A percentile compares a stretch with the other conserved stretches of the same genome.
Conservation (phyloP, 2,888 invertebrate species). For the Eupithecia inturbata region DNA sequence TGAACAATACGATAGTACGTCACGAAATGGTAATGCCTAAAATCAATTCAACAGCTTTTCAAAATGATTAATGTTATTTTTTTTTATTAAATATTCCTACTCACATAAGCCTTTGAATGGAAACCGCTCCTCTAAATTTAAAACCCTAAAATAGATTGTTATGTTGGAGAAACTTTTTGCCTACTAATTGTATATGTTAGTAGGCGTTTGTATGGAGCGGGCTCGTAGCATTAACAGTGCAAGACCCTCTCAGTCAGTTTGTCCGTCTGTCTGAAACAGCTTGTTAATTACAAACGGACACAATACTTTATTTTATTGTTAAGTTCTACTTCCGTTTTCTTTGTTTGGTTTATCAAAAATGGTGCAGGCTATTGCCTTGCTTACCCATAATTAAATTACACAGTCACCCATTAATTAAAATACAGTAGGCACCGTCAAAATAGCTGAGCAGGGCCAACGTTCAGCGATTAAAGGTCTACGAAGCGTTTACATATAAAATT, state of each 20-base stretch:
- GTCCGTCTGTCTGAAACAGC: slow-evolving; percentile 21
- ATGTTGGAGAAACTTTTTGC: too few relatives aligned
- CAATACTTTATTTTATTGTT: slow-evolving; percentile 29
- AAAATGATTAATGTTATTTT: too few relatives aligned
- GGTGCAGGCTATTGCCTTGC: slow-evolving; percentile 1
- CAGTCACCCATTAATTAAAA: background rate
- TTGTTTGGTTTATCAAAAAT: slow-evolving; percentile 24
- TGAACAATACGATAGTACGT: background rate
- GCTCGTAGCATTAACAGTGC: background rate
- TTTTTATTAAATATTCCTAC: too few relatives aligned
- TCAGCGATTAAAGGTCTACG: too few relatives aligned
- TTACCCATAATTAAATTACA: background rate
- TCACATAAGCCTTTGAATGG: too few relatives aligned
- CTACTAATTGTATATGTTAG: too few relatives aligned
- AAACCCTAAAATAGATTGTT: background rate
- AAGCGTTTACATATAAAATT: too few relatives aligned
- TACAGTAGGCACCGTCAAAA: background rate
- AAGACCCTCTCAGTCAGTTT: slow-evolving; percentile 16
- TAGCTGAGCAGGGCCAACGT: background rate
- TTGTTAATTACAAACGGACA: slow-evolving; percentile 36
- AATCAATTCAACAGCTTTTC: background rate
- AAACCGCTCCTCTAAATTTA: background rate
- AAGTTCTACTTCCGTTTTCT: slow-evolving; percentile 26
- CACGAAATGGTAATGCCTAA: background rate
- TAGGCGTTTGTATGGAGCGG: slow-evolving; percentile 1